Base-by-base conservation (phyloP, 2,797 vertebrate species). In the Cossypha heuglini region DNA sequence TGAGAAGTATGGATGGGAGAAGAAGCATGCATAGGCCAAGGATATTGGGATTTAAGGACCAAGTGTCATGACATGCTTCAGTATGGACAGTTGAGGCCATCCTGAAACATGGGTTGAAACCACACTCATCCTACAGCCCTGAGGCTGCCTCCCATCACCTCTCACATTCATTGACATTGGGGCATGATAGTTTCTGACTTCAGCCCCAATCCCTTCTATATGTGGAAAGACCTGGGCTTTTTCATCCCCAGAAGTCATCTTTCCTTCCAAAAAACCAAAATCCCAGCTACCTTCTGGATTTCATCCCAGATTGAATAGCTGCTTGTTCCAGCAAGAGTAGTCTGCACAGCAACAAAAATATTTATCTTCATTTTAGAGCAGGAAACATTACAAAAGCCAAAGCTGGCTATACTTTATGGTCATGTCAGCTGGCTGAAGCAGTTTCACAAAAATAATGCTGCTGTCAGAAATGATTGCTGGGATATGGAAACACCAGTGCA, bases 401-500 rank as follows among this genome's bases (percentile, higher is more conserved):
- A 84, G 28, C 26, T 88, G 45, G 7, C 55, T 57, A 7, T 40
- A 11, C 17, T 48, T 74, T 37, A 38, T 69, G 40, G 45, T 82
- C 69, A 42, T 8, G n/a, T 57, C 72, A 52, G 52, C 29, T 52
- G 52, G 33, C 20, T 88, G 59, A 69, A 81, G 11, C 33, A 49
- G 9, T 13, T 28, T 69, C 35, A 58, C 55, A 55, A 52, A 61
- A 93, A 76, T 5, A 16, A 14, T 0, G 0, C 16, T 0, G 0
- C 16, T 78, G 33, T 64, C 75, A 82, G 61, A 89, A 88, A 74
- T 20, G 11, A 43, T 51, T 71, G 51, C 42, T 52, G 46, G 38
- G 31, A 43, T 42, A 49, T 33, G 18, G 37, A 69, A 77, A 66
- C 13, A 8, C 13, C 37, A 15, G 8, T 11, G 21, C 4, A 5